These are phyloP conservation scores for Virgularia gustaviana DNA, from an alignment of 92 coral and sea anemone genomes.

Conservation along the genomic window DNA sequence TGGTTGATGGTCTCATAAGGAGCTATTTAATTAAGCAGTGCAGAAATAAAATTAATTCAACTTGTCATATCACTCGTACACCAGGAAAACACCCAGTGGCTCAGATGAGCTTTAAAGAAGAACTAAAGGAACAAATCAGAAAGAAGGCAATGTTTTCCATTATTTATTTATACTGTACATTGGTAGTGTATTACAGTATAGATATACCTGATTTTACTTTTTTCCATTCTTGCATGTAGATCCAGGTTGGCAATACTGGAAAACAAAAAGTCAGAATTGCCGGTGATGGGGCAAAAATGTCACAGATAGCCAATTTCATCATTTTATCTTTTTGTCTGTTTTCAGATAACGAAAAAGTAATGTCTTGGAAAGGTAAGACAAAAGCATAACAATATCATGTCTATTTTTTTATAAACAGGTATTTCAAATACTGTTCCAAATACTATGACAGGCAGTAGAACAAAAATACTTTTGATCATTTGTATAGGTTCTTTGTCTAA, in stretches of 20 bases:
- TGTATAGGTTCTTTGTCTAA: not conserved
- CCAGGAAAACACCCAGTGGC: conserved; percentile 31
- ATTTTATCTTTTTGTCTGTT: not conserved
- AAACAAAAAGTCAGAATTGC: not conserved
- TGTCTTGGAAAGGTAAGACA: conserved; percentile 14
- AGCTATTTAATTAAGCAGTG: conserved; percentile 37
- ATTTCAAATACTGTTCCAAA: no score
- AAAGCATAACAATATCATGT: not conserved
- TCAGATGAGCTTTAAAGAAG: conserved; percentile 29
- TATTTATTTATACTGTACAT: no score
- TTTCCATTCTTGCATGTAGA: not conserved
- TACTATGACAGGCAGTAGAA: no score
- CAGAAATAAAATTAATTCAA: conserved; percentile 6
- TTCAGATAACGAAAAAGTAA: conserved; percentile 5
- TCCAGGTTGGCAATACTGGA: not conserved
- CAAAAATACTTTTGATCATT: no score
- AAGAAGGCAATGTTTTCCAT: not conserved
- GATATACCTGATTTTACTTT: no score
- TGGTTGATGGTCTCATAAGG: conserved; percentile 15
- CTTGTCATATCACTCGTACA: conserved; percentile 16
- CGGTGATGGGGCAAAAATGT: not conserved
- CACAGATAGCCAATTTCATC: not conserved
- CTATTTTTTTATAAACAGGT: no score
- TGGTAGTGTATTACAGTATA: no score
- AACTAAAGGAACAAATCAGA: conserved; percentile 27